Evolutionary conservation across 2,888 invertebrate species (phyloP).

Genomic region (Acronicta leporina): DNA sequence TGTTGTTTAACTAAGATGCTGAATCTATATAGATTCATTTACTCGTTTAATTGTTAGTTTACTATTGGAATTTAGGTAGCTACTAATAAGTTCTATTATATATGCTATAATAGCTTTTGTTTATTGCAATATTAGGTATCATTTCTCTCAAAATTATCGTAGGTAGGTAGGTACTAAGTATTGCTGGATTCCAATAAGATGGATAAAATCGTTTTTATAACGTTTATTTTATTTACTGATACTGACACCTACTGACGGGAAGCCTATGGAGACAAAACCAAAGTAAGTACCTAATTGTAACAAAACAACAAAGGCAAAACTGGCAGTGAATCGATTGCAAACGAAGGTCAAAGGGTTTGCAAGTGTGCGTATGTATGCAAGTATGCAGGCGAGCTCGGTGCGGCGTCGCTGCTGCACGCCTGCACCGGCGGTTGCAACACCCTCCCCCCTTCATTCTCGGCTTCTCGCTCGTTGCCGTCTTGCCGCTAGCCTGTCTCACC

Average conservation of each 20-base stretch:
- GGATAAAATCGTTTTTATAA: background rate
- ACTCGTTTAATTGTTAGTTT: background rate
- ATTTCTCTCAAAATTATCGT: no score
- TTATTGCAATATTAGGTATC: constrained; percentile 4
- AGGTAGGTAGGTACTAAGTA: no score
- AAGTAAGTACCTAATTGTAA: constrained; percentile 68
- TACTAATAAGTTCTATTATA: background rate
- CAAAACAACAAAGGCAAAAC: constrained; percentile 77
- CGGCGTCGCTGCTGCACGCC: constrained; percentile 89
- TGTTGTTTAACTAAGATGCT: no score
- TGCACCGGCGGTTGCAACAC: constrained; percentile 89
- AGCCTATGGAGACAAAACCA: constrained; percentile 35
- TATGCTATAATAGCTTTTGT: background rate
- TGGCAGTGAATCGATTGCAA: constrained; percentile 84
- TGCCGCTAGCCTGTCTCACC: constrained; percentile 89
- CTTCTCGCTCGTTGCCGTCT: constrained; percentile 88
- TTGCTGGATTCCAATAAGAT: background rate
- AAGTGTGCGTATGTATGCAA: constrained; percentile 87
- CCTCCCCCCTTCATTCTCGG: constrained; percentile 88
- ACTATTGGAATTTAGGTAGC: background rate
- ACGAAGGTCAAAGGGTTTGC: constrained; percentile 86
- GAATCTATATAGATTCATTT: constrained; percentile 16
- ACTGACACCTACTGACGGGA: no score
- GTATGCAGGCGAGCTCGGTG: constrained; percentile 89
- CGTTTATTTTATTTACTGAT: no score